These are phyloP conservation scores for Drosophila nr. perissopoda DNA, from an alignment of 2,888 invertebrate species.

Conservation along the genomic window DNA sequence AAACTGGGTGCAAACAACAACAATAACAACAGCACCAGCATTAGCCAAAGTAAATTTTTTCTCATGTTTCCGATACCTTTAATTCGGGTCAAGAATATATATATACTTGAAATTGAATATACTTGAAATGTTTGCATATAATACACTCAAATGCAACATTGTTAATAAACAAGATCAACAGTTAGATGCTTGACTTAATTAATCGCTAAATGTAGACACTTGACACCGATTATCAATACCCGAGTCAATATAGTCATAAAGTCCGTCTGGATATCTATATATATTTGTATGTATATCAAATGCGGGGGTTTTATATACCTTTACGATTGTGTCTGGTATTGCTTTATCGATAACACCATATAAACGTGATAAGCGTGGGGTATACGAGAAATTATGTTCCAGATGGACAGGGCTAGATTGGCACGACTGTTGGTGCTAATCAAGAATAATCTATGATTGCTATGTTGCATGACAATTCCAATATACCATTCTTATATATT, in stretches of 20 bases:
- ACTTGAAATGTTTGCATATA: not conserved
- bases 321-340: not conserved
- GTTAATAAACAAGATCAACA: not conserved
- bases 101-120: not conserved
- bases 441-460: not conserved
- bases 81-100: not conserved
- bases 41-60: not conserved
- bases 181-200: not conserved
- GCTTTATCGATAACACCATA: not conserved
- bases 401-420: not conserved
- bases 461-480: not conserved
- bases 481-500: not conserved
- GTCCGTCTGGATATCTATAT: not conserved
- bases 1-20: conserved; percentile 50
- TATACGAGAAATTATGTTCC: not conserved
- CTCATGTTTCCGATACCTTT: not conserved
- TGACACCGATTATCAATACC: not conserved
- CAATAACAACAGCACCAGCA: not conserved
- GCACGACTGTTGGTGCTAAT: not conserved
- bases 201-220: not conserved
- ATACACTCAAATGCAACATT: not conserved
- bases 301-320: not conserved
- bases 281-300: not conserved
- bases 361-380: not conserved
- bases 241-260: not conserved